Percentiles rank a stretch among this genome's conserved stretches.
Evolutionary conservation across 2,797 vertebrate species (phyloP).

Genomic region (Hipposideros larvatus): DNA sequence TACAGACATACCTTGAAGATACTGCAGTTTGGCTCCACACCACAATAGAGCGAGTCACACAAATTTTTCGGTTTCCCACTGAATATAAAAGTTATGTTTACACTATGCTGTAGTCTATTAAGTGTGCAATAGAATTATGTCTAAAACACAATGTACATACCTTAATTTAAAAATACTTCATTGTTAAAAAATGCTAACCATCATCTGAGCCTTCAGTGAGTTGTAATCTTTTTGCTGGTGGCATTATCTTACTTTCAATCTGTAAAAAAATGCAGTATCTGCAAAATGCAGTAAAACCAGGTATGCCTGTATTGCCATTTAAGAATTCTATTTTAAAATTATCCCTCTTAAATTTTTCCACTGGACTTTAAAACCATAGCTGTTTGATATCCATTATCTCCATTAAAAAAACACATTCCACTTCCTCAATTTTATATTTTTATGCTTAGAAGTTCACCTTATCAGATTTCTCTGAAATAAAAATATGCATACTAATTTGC

Average conservation of each 20-base stretch:
- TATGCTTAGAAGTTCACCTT: neutral
- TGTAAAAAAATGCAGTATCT: too few relatives aligned
- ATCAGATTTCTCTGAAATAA: neutral
- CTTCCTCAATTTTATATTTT: neutral
- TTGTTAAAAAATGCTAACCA: too few relatives aligned
- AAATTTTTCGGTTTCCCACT: neutral
- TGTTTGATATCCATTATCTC: neutral
- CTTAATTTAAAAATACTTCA: too few relatives aligned
- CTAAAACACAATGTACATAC: neutral
- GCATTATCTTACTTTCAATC: too few relatives aligned
- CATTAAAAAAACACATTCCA: neutral
- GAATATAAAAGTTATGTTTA: too few relatives aligned
- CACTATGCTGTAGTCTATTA: too few relatives aligned
- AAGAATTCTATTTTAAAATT: neutral
- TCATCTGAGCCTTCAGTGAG: too few relatives aligned
- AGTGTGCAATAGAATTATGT: neutral
- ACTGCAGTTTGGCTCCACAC: neutral
- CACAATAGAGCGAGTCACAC: neutral
- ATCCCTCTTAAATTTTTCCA: neutral
- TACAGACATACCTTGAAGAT: neutral
- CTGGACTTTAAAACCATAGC: neutral
- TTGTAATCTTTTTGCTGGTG: too few relatives aligned
- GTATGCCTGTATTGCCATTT: neutral
- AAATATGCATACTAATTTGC: neutral
- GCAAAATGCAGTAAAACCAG: too few relatives aligned